Percentiles rank a stretch among this genome's conserved stretches.
phyloP scores from a whole-genome alignment of 2,113 vertebrate genomes.

The Heliornis fulica region DNA sequence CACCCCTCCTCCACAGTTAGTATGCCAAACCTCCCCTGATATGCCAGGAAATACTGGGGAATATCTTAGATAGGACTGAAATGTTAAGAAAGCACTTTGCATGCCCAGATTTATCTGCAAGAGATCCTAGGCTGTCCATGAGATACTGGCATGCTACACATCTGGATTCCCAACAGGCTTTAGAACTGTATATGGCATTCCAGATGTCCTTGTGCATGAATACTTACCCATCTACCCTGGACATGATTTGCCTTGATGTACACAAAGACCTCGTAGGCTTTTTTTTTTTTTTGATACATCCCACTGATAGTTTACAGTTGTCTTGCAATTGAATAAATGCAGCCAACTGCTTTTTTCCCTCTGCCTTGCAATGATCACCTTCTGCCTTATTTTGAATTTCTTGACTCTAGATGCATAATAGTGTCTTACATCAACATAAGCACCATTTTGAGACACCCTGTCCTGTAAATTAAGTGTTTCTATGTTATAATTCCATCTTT shows the following conservation, averaged over 20 bases:
- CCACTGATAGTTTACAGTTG: not conserved
- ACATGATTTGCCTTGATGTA: not conserved
- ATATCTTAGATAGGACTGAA: conserved; percentile 15
- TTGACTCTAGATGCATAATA: not conserved
- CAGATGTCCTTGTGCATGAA: not conserved
- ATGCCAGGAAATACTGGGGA: conserved; percentile 58
- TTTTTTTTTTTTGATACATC: not conserved
- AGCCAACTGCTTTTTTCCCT: not conserved
- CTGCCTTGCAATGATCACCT: not conserved
- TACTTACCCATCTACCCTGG: not conserved
- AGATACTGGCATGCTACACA: rapidly evolving
- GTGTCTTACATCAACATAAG: not conserved
- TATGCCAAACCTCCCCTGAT: conserved; percentile 51
- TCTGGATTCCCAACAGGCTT: conserved; percentile 5
- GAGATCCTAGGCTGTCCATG: not conserved
- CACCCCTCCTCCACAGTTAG: conserved; percentile 9
- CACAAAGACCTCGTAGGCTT: not conserved
- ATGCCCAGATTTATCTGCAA: not conserved
- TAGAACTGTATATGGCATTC: not conserved
- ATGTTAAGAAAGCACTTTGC: conserved; percentile 3
- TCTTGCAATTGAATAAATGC: not conserved
- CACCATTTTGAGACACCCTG: not conserved
- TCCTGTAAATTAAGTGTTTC: not conserved
- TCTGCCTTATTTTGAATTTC: not conserved
- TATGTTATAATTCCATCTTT: not conserved